Evolutionary conservation across 2,113 vertebrate species (phyloP).

Genomic region (Lampris megalopsis): DNA sequence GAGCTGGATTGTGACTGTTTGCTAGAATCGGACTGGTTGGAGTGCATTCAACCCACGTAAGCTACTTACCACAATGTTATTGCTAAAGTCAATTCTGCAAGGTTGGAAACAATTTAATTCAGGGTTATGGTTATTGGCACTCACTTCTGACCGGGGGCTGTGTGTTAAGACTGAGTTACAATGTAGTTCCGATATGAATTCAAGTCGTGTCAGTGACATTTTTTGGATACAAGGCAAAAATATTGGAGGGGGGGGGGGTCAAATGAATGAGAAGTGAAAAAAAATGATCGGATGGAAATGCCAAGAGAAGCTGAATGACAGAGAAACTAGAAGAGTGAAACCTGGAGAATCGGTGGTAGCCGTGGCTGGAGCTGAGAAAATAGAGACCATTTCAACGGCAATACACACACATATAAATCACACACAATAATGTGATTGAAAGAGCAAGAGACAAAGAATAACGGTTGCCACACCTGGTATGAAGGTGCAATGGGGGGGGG

Average conservation of each 20-base stretch:
- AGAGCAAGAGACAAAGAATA: background rate
- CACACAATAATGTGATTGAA: background rate
- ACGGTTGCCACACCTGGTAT: background rate
- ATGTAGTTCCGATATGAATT: slow-evolving; percentile 1
- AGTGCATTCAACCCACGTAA: slow-evolving; percentile 33
- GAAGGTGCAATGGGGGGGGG: background rate
- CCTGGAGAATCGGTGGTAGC: slow-evolving; percentile 72
- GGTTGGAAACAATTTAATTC: slow-evolving; percentile 24
- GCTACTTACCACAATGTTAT: slow-evolving; percentile 42
- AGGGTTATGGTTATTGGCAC: background rate
- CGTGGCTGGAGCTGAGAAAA: slow-evolving; percentile 68
- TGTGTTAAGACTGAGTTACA: slow-evolving; percentile 31
- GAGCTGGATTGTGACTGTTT: slow-evolving; percentile 6
- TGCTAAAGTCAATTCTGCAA: slow-evolving; percentile 11
- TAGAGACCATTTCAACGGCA: slow-evolving; percentile 47
- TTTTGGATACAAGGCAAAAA: background rate
- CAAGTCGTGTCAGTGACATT: background rate
- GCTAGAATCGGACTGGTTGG: slow-evolving; percentile 40
- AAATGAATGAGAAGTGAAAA: background rate
- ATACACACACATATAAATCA: background rate
- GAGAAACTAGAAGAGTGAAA: slow-evolving; percentile 56
- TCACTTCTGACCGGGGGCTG: slow-evolving; percentile 5
- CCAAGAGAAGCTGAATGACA: slow-evolving; percentile 16
- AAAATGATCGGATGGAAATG: background rate
- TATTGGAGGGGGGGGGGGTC: background rate